Conservation (phyloP, 1,140 invertebrate species). For the Drosophila oshimai region DNA sequence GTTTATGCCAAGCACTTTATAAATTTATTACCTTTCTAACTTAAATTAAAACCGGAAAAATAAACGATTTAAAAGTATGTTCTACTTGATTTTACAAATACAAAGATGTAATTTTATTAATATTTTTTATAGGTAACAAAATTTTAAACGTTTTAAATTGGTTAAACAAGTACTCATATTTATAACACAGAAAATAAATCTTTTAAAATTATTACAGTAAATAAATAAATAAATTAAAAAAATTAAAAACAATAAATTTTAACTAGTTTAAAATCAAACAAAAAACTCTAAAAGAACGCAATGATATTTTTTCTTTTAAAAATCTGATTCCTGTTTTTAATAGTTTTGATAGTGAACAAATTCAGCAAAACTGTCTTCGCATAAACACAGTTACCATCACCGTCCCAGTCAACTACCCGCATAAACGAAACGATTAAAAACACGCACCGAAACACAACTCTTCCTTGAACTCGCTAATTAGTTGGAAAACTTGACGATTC, state of each 20-base stretch:
- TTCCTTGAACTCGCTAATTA: constrained; percentile 18
- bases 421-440: constrained; percentile 17
- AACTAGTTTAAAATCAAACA: too few species aligned
- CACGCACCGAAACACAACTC: constrained; percentile 29
- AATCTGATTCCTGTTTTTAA: too few species aligned
- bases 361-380: neutral
- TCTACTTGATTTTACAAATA: too few species aligned
- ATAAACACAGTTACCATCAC: constrained; percentile 13
- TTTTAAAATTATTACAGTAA: neutral
- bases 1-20: neutral
- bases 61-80: too few species aligned
- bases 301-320: too few species aligned
- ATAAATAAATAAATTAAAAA: neutral
- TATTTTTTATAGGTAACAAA: neutral
- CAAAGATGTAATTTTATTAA: too few species aligned
- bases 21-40: neutral
- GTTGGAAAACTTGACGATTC: constrained; percentile 16
- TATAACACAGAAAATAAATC: too few species aligned
- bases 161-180: too few species aligned
- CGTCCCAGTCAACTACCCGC: constrained; percentile 14
- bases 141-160: neutral
- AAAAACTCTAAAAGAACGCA: too few species aligned
- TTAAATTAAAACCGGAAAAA: neutral
- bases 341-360: neutral
- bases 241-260: too few species aligned